A percentile compares a stretch with the other conserved stretches of the same genome.
Conservation (phyloP, 1,140 invertebrate genomes). For the Propsilocerus akamusi region DNA sequence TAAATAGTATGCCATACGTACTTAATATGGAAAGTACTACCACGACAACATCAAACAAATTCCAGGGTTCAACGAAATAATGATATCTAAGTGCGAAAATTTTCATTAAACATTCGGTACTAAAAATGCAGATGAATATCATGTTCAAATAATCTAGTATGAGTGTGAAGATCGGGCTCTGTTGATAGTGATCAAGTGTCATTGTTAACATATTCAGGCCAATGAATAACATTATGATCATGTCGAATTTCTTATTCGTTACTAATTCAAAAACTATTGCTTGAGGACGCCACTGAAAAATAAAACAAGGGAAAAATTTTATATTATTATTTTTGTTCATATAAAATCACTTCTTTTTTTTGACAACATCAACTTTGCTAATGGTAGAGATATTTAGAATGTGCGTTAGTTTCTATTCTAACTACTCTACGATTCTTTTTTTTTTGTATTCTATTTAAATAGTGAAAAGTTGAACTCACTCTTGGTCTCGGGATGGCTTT, state of each 20-base stretch:
- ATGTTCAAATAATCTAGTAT: slow-evolving; percentile 83
- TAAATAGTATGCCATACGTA: slow-evolving; percentile 29
- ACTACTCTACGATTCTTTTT: slow-evolving; percentile 6
- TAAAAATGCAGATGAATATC: slow-evolving; percentile 97
- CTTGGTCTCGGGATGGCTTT: slow-evolving; percentile 94
- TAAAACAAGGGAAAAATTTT: slow-evolving; percentile 6
- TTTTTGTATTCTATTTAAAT: slow-evolving; percentile 6
- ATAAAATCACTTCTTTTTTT: neutral
- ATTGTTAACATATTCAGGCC: slow-evolving; percentile 97
- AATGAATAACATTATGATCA: slow-evolving; percentile 98
- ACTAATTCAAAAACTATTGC: slow-evolving; percentile 92
- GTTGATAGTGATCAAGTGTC: slow-evolving; percentile 92
- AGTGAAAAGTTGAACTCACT: slow-evolving; percentile 33
- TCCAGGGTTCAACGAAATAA: slow-evolving; percentile 99
- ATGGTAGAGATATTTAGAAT: slow-evolving; percentile 20
- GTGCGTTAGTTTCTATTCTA: slow-evolving; percentile 5
- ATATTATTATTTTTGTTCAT: neutral
- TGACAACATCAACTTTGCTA: slow-evolving; percentile 11
- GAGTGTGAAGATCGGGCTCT: slow-evolving; percentile 59
- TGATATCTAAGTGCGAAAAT: slow-evolving; percentile 90
- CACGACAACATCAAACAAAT: slow-evolving; percentile 97
- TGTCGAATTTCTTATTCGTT: slow-evolving; percentile 97
- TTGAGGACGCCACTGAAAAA: slow-evolving; percentile 81
- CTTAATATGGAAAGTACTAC: slow-evolving; percentile 95
- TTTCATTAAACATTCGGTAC: slow-evolving; percentile 92